Conservation (phyloP, 2,797 vertebrate genomes). For the Avahi laniger region DNA sequence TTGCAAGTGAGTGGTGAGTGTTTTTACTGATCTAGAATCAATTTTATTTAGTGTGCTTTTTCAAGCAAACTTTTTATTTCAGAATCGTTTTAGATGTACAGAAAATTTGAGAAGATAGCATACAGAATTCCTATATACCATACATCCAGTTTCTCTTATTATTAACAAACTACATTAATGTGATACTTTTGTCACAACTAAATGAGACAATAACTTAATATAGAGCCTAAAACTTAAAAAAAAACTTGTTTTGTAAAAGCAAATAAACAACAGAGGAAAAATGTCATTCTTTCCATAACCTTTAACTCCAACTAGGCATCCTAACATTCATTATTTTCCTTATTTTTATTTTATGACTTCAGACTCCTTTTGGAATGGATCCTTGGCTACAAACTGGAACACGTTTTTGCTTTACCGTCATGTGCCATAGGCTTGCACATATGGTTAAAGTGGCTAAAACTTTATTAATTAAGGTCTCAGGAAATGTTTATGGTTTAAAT, state of each 20-base stretch:
- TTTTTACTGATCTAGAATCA: not conserved
- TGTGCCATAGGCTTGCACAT: not conserved
- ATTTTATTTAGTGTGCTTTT: not conserved
- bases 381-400: not conserved
- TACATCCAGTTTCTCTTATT: not conserved
- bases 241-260: not conserved
- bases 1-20: not conserved
- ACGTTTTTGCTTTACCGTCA: not conserved
- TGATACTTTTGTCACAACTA: not conserved
- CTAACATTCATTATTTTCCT: not conserved
- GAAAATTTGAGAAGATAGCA: not conserved
- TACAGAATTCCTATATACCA: not conserved
- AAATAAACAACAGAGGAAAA: not conserved
- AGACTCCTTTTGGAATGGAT: not conserved
- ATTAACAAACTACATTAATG: not conserved
- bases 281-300: not conserved
- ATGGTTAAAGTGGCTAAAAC: not conserved
- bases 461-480: not conserved
- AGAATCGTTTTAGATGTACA: not conserved
- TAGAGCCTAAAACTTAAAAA: not conserved
- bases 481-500: not conserved
- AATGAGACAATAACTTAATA: not conserved
- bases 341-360: not conserved
- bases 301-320: not conserved
- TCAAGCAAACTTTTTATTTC: not conserved